Base-by-base conservation (phyloP, 2,888 invertebrate genomes). In the Spilosoma lubricipeda region DNA sequence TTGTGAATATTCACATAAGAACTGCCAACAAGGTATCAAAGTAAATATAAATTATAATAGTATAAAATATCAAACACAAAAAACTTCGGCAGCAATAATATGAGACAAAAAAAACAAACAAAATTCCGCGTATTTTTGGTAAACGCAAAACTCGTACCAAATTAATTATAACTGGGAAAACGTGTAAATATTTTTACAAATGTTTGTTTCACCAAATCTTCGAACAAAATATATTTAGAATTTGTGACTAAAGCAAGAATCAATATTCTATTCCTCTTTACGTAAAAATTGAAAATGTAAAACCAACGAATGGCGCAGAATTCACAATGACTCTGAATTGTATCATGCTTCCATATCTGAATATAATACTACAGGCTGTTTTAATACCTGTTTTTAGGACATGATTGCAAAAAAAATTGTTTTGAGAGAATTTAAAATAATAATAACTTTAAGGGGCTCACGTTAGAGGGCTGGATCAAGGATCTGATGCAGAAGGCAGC, bases 221-320 rank as follows among this genome's bases (percentile, higher is more conserved):
- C 72, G 77, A 77, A 73, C 74, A 80, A 79, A 56, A 77, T 77
- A 75, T 69, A 72, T 72, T 67, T 72, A 80, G 82, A 84, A 83
- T 80, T 77, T 78, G 72, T 64, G 64, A 27, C 20, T 68, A 63
- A 72, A 68, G 18, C 30, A 74, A 84, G 84, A 86, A 83, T 87
- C 84, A 87, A 85, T 86, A 87, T 86, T 86, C 87, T 82, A 85
- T 83, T 78, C 80, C 83, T 86, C 84, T 87, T 87, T 82, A 85
- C 82, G 72, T 78, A 78, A 88, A 87, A 87, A 84, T 85, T 79
- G 79, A 87, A 87, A 86, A 83, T 81, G 79, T 83, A 77, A 82
- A 82, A 74, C 81, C 80, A 80, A 81, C 79, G 82, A 77, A 72
- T 83, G 76, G 78, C 72, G 63, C 75, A 76, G 89, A 88, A 89